A percentile compares a stretch with the other conserved stretches of the same genome.
These are phyloP conservation scores for Temnothorax nylanderi DNA, from an alignment of 1,140 invertebrate genomes.

Conservation along the genomic window DNA sequence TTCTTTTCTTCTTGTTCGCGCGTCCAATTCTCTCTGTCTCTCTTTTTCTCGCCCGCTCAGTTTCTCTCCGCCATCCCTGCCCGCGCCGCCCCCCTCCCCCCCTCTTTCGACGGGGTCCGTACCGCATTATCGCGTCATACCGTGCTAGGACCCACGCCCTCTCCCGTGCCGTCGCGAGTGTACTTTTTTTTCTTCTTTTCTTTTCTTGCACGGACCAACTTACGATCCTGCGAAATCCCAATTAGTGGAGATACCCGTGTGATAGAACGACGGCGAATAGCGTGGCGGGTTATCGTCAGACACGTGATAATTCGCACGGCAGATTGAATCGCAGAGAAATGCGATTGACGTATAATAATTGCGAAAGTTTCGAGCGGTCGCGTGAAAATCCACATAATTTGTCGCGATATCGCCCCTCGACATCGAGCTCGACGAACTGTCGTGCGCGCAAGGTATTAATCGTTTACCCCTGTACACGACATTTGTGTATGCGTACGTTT, in stretches of 20 bases:
- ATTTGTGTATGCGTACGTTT: neutral
- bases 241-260: conserved; percentile 70
- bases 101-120: conserved; percentile 52
- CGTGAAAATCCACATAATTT: conserved; percentile 6
- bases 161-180: conserved; percentile 50
- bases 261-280: conserved; percentile 56
- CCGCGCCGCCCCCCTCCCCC: conserved; percentile 5
- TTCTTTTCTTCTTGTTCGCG: conserved; percentile 41
- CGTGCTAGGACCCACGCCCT: conserved; percentile 70
- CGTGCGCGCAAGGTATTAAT: conserved; percentile 1
- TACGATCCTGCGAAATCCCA: conserved; percentile 69
- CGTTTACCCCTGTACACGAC: neutral
- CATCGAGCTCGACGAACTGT: conserved; percentile 12
- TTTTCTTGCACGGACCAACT: conserved; percentile 18
- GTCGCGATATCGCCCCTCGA: neutral
- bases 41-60: conserved; percentile 22
- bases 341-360: neutral
- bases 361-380: conserved; percentile 25
- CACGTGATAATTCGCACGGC: conserved; percentile 39
- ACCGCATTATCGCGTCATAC: conserved; percentile 78
- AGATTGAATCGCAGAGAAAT: conserved; percentile 19
- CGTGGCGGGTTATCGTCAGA: conserved; percentile 40
- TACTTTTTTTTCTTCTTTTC: conserved; percentile 30
- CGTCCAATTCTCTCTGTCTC: conserved; percentile 29
- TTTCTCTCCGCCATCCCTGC: neutral